A percentile compares a stretch with the other conserved stretches of the same genome.
Conservation (phyloP, 2,888 invertebrate genomes). For the Lobophora halterata region DNA sequence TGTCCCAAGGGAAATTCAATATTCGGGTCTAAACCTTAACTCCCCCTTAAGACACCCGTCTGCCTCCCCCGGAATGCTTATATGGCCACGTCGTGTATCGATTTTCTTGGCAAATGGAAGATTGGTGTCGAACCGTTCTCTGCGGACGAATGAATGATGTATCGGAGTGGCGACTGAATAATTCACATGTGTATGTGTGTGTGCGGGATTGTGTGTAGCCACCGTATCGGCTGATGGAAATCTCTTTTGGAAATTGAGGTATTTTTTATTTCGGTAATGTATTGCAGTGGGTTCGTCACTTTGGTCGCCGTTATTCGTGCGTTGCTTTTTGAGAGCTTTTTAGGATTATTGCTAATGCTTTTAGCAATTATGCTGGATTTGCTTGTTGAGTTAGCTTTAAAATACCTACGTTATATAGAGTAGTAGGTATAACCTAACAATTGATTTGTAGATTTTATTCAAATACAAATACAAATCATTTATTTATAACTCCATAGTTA, state of each 20-base stretch:
- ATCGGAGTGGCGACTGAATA: conserved; percentile 74
- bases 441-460: too few species aligned
- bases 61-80: conserved; percentile 79
- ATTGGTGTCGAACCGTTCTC: conserved; percentile 79
- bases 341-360: conserved; percentile 56
- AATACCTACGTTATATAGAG: too few species aligned
- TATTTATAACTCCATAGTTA: too few species aligned
- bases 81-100: conserved; percentile 81
- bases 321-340: conserved; percentile 67
- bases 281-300: conserved; percentile 32
- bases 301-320: conserved; percentile 55
- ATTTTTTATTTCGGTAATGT: conserved; percentile 76
- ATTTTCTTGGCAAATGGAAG: conserved; percentile 81
- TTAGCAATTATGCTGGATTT: conserved; percentile 35
- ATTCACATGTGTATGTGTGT: conserved; percentile 63
- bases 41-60: conserved; percentile 78
- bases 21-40: conserved; percentile 82
- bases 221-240: conserved; percentile 69
- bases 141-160: conserved; percentile 79
- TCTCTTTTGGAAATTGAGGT: conserved; percentile 64
- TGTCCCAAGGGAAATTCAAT: conserved; percentile 82
- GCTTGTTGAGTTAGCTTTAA: too few species aligned
- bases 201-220: conserved; percentile 65
- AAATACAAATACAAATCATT: too few species aligned
- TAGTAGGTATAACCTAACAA: too few species aligned